A percentile compares a stretch with the other conserved stretches of the same genome.
These are phyloP conservation scores for Pogonocichla stellata DNA, from an alignment of 2,113 vertebrate species.

Conservation along the genomic window DNA sequence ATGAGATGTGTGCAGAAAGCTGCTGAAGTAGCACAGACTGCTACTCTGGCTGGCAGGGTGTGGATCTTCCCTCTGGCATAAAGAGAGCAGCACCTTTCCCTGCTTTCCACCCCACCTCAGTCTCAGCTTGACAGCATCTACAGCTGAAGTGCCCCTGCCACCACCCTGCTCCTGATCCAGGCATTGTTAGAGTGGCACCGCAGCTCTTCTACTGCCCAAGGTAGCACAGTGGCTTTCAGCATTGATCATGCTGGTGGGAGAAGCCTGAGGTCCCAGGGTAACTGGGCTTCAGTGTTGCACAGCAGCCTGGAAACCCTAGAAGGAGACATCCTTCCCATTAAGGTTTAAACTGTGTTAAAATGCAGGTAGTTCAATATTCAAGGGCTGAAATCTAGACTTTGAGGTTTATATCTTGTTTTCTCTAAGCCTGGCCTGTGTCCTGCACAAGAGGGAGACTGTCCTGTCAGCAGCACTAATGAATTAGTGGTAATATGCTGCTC, in stretches of 20 bases:
- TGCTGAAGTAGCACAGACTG: not conserved
- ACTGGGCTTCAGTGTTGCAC: not conserved
- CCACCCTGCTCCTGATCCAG: rapidly evolving
- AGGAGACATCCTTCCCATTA: not conserved
- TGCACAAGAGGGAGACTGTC: not conserved
- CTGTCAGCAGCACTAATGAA: rapidly evolving
- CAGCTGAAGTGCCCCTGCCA: not conserved
- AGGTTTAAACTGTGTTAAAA: not conserved
- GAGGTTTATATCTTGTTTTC: not conserved
- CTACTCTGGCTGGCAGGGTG: rapidly evolving
- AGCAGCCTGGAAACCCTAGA: not conserved
- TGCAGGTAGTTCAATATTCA: not conserved
- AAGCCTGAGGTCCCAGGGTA: not conserved
- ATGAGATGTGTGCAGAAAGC: not conserved
- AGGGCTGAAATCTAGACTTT: not conserved
- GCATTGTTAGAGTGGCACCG: too few relatives aligned
- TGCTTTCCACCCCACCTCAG: not conserved
- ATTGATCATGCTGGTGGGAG: rapidly evolving
- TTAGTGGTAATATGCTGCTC: rapidly evolving
- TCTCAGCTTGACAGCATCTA: not conserved
- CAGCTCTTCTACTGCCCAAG: not conserved
- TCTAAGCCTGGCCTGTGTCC: not conserved
- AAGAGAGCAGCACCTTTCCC: not conserved
- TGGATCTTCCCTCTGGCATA: not conserved
- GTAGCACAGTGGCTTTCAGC: not conserved